A percentile compares a stretch with the other conserved stretches of the same genome.
Conservation (phyloP, 2,888 invertebrate species). For the Drosophila prolongata region DNA sequence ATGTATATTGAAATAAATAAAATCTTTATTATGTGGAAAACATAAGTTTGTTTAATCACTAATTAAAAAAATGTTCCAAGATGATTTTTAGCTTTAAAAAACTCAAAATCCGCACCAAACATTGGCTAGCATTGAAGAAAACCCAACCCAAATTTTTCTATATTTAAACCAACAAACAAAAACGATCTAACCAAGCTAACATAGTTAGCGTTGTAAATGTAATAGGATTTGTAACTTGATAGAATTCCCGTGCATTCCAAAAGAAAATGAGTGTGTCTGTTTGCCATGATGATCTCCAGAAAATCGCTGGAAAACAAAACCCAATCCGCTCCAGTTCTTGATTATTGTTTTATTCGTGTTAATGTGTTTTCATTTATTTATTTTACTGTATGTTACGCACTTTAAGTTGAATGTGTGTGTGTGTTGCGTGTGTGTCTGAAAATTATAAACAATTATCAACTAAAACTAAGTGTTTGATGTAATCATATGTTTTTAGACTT, state of each 20-base stretch:
- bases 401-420: conserved; percentile 38
- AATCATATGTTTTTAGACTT: conserved; percentile 47
- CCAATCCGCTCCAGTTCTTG: conserved; percentile 43
- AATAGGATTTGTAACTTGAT: conserved; percentile 22
- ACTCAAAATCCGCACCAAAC: not conserved
- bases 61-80: not conserved
- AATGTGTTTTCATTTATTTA: conserved; percentile 73
- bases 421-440: conserved; percentile 35
- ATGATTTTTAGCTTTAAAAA: not conserved
- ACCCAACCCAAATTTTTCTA: conserved; percentile 46
- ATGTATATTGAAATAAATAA: too few relatives aligned
- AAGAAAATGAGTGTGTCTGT: conserved; percentile 6
- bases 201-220: conserved; percentile 38
- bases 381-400: conserved; percentile 58
- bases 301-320: conserved; percentile 17
- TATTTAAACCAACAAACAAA: conserved; percentile 21
- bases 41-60: too few relatives aligned
- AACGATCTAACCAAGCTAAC: conserved; percentile 19
- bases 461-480: conserved; percentile 68
- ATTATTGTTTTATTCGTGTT: conserved; percentile 53
- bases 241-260: conserved; percentile 36
- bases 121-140: conserved; percentile 14
- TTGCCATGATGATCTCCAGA: conserved; percentile 13
- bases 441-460: conserved; percentile 60
- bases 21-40: too few relatives aligned